These are phyloP conservation scores for Porites cylindrica DNA, from an alignment of 92 coral and sea anemone species.

Conservation along the genomic window DNA sequence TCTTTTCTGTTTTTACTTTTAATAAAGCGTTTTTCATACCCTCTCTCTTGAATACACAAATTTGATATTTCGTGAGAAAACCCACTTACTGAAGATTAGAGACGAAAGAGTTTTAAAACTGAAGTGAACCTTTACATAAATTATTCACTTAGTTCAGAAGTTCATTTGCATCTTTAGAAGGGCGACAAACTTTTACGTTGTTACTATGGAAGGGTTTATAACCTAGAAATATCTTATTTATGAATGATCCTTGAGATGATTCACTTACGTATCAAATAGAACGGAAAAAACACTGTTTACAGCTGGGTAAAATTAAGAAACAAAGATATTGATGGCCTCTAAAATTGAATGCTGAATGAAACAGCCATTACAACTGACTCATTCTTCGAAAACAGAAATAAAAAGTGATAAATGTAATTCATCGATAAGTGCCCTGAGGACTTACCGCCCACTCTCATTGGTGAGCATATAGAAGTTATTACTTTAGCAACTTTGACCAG, in stretches of 20 bases:
- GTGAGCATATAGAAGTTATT: not conserved
- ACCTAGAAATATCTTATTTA: not conserved
- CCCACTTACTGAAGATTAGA: not conserved
- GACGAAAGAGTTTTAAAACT: not conserved
- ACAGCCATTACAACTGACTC: not conserved
- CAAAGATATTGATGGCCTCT: not conserved
- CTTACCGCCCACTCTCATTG: not conserved
- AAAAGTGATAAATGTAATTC: too few species aligned
- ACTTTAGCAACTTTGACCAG: not conserved
- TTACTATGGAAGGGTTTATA: too few species aligned
- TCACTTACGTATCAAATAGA: not conserved
- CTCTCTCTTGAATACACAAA: not conserved
- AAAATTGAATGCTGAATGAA: not conserved
- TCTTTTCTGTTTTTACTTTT: not conserved
- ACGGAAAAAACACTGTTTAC: not conserved
- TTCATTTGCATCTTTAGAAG: too few species aligned
- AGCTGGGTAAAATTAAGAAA: not conserved
- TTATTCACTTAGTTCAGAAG: too few species aligned
- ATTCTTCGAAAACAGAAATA: not conserved
- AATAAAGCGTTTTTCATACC: not conserved
- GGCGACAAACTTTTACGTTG: too few species aligned
- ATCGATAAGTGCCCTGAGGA: not conserved
- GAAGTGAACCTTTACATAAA: not conserved
- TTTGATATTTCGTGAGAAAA: not conserved
- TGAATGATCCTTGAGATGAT: not conserved